Base-by-base conservation (phyloP, 2,888 invertebrate species). In the Drosophila niveifrons region DNA sequence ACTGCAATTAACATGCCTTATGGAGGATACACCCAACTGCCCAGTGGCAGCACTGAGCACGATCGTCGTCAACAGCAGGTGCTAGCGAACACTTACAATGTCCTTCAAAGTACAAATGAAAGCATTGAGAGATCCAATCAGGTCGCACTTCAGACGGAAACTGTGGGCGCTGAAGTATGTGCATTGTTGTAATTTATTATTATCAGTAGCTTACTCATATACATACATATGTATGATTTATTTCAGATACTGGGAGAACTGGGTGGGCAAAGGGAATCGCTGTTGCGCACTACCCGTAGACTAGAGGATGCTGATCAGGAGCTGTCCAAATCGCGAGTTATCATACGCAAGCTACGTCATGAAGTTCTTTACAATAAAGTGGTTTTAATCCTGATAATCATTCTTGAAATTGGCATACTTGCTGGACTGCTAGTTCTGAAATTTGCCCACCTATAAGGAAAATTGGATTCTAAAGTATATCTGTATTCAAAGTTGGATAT, bases 71-170 rank as follows among this genome's bases (percentile, higher is more conserved):
- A 95, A 72, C 92, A 95, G 29, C 94, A 94, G 77, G 92, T 94
- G 6, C 93, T 87, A 11, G 70, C 82, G 10, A 90, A 81, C 44
- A 88, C 90, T 0, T 88, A 90, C 18, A 82, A 87, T 71, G 86
- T 88, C 3, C 76, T 92, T 0, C 86, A 92, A 28, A 79, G 95
- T 53, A 94, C 95, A 0, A 93, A 94, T 0, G 94, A 94, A 66
- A 95, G 95, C 75, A 93, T 96, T 9, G 94, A 94, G 1, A 93
- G 96, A 59, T 95, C 96, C 0, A 95, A 96, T 76, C 94, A 94
- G 86, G 94, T 96, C 48, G 96, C 97, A 0, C 94, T 95, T 2
- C 97, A 97, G 92, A 96, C 96, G 0, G 97, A 97, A 92, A 94
- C 94, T 84, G 94, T 97, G 74, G 97, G 96, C 6, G 94, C 95